phyloP scores from a whole-genome alignment of 1,140 invertebrate genomes.

The Caenorhabditis latens region DNA sequence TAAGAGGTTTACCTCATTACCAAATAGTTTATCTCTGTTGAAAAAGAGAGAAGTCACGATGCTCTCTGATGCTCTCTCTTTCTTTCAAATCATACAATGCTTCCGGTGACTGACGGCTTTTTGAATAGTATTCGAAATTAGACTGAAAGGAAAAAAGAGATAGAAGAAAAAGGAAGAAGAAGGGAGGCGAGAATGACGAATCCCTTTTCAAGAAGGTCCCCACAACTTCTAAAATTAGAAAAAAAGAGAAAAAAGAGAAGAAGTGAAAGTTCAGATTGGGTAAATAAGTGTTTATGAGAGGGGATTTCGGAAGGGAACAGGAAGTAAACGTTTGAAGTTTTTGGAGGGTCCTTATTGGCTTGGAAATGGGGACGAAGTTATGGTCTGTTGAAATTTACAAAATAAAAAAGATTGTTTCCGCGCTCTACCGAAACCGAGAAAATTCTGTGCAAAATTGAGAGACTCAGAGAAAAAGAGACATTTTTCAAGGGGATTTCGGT shows the following conservation, averaged over 20 bases:
- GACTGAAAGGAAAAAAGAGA: not conserved
- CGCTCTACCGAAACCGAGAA: too few relatives aligned
- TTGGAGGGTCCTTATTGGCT: too few relatives aligned
- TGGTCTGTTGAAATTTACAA: too few relatives aligned
- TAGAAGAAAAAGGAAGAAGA: not conserved
- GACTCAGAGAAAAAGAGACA: too few relatives aligned
- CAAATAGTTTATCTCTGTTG: not conserved
- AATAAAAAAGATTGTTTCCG: too few relatives aligned
- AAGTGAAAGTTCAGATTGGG: constrained; percentile 11
- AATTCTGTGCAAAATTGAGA: too few relatives aligned
- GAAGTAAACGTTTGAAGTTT: too few relatives aligned
- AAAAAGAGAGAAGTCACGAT: not conserved
- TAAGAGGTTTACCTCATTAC: constrained; percentile 8
- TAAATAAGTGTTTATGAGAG: too few relatives aligned
- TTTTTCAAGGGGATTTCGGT: too few relatives aligned
- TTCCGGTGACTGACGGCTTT: not conserved
- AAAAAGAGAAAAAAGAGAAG: not conserved
- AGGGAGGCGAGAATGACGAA: constrained; percentile 5
- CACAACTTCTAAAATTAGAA: constrained; percentile 22
- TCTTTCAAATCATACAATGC: not conserved
- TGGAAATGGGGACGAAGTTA: too few relatives aligned
- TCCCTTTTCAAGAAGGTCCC: not conserved
- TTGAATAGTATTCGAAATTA: constrained; percentile 51
- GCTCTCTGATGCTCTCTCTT: not conserved
- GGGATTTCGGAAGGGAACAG: too few relatives aligned